Evolutionary conservation across 2,113 vertebrate genomes (phyloP).

Genomic region (Rhizomys pruinosus): DNA sequence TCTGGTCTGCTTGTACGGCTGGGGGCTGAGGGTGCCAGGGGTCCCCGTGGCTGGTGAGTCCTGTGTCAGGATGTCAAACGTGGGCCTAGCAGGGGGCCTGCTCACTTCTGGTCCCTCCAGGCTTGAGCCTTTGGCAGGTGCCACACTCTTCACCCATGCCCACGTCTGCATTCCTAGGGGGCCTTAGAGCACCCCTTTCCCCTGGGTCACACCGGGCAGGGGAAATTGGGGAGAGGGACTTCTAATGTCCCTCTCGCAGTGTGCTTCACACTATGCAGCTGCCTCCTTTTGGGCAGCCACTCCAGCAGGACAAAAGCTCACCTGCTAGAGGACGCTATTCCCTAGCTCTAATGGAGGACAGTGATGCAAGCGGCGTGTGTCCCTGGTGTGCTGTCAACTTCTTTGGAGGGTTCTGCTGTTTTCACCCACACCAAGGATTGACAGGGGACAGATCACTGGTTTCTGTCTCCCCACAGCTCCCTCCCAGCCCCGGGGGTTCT

Average conservation of each 20-base stretch:
- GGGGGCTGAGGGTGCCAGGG: neutral
- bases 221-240: neutral
- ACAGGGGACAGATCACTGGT: neutral
- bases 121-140: neutral
- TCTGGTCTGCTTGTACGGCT: neutral
- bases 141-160: neutral
- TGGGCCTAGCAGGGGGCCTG: neutral
- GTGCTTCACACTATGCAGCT: neutral
- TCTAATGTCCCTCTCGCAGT: neutral
- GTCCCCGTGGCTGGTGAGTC: rapidly evolving
- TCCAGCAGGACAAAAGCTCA: neutral
- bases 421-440: neutral
- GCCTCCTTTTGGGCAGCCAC: neutral
- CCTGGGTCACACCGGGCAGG: neutral
- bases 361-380: neutral
- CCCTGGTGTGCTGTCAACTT: neutral
- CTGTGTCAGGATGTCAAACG: neutral
- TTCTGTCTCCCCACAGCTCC: no score
- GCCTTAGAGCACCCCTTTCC: neutral
- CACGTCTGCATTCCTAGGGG: neutral
- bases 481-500: neutral
- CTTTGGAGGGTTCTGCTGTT: neutral
- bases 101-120: neutral
- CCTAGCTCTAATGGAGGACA: neutral
- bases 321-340: neutral